Conservation (phyloP, 2,113 vertebrate genomes). For the Phoxinus phoxinus region DNA sequence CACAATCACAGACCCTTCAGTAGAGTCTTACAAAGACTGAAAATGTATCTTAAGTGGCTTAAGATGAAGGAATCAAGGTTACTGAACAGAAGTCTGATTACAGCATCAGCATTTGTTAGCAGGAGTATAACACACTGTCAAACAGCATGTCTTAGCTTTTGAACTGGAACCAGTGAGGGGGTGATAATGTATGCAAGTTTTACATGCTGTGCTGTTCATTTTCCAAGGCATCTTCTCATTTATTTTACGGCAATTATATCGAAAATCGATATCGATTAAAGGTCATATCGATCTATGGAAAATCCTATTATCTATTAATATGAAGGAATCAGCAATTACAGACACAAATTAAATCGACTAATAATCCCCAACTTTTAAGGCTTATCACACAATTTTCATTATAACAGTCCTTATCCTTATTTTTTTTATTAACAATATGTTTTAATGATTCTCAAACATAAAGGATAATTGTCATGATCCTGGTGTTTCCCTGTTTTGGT, state of each 20-base stretch:
- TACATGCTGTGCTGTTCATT: not conserved
- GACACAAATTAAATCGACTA: not conserved
- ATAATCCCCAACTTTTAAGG: not conserved
- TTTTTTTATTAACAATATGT: not conserved
- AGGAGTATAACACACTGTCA: not conserved
- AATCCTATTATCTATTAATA: no score
- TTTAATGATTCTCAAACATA: not conserved
- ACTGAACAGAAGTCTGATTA: not conserved
- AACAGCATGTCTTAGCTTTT: not conserved
- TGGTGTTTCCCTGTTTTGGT: no score
- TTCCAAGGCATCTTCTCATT: not conserved
- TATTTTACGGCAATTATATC: not conserved
- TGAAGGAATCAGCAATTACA: not conserved
- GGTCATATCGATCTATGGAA: no score
- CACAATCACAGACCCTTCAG: not conserved
- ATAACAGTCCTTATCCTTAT: not conserved
- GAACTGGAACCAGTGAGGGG: not conserved
- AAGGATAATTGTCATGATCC: not conserved
- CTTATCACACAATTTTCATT: not conserved
- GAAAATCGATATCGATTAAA: not conserved
- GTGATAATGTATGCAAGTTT: not conserved
- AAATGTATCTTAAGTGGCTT: not conserved
- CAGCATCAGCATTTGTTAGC: not conserved
- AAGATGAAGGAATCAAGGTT: not conserved
- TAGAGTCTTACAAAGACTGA: not conserved